Percentiles rank a stretch among this genome's conserved stretches.
Evolutionary conservation across 1,140 invertebrate species (phyloP).

Genomic region (Bombus waltoni): DNA sequence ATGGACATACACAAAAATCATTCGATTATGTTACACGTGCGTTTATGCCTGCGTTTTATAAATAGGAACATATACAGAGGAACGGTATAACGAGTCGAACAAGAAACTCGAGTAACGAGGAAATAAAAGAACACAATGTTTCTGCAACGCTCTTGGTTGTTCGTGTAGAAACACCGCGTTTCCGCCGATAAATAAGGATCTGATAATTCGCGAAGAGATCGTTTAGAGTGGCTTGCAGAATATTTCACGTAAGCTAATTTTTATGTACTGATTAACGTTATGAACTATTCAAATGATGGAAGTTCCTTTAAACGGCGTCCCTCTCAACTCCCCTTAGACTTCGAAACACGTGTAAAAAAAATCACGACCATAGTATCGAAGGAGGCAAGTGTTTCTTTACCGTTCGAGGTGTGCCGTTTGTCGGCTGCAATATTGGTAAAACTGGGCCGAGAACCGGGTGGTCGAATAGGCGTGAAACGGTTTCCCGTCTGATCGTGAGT

Average conservation of each 20-base stretch:
- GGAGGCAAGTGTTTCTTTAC: too few species aligned
- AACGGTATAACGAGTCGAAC: neutral
- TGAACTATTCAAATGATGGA: too few species aligned
- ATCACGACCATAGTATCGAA: too few species aligned
- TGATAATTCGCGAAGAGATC: neutral
- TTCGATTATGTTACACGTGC: slow-evolving; percentile 14
- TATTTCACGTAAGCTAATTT: too few species aligned
- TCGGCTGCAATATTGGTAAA: slow-evolving; percentile 69
- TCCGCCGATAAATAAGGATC: neutral
- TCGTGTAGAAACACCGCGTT: too few species aligned
- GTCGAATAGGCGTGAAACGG: slow-evolving; percentile 40
- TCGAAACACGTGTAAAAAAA: too few species aligned
- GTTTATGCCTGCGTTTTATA: neutral
- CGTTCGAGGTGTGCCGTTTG: neutral
- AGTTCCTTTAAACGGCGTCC: too few species aligned
- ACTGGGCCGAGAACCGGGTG: slow-evolving; percentile 47
- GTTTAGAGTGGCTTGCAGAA: too few species aligned
- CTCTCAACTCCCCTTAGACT: too few species aligned
- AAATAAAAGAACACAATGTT: neutral
- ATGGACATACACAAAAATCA: neutral
- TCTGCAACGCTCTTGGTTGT: neutral
- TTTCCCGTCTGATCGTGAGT: slow-evolving; percentile 47
- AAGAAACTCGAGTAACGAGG: neutral
- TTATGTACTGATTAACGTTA: neutral
- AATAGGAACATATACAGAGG: slow-evolving; percentile 4